Percentiles rank a stretch among this genome's conserved stretches.
phyloP scores from a whole-genome alignment of 1,140 invertebrate species.

The Platorchestia sp. region DNA sequence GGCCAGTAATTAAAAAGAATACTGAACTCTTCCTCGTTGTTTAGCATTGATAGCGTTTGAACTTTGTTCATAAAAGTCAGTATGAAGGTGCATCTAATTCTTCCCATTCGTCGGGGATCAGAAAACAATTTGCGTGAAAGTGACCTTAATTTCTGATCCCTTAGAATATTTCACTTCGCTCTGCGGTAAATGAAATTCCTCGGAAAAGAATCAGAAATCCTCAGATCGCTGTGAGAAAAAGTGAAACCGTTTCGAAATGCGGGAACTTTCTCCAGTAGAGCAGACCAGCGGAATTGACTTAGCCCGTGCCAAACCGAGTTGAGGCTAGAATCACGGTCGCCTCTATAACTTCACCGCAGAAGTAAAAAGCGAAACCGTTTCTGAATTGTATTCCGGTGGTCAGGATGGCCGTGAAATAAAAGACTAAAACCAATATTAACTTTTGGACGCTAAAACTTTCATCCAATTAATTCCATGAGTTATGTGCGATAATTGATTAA shows the following conservation, averaged over 20 bases:
- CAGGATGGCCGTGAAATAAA: neutral
- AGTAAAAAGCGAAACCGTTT: neutral
- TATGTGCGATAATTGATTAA: neutral
- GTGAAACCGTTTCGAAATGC: neutral
- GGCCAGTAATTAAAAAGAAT: no score
- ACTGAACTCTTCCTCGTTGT: no score
- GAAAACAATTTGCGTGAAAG: neutral
- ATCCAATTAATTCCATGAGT: neutral
- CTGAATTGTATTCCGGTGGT: neutral
- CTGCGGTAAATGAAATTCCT: neutral
- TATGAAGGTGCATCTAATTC: neutral
- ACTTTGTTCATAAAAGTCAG: no score
- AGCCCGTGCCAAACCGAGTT: neutral
- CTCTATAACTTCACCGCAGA: neutral
- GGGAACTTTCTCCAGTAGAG: neutral
- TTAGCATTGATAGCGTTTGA: no score
- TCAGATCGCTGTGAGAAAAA: neutral
- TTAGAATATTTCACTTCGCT: neutral
- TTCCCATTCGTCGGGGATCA: neutral
- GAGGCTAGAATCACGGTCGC: neutral
- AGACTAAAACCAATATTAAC: neutral
- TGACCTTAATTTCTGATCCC: neutral
- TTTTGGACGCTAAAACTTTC: neutral
- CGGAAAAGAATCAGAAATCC: neutral
- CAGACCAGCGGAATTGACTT: neutral